phyloP scores from a whole-genome alignment of 2,888 invertebrate species.

The Opisthograptis luteolata region DNA sequence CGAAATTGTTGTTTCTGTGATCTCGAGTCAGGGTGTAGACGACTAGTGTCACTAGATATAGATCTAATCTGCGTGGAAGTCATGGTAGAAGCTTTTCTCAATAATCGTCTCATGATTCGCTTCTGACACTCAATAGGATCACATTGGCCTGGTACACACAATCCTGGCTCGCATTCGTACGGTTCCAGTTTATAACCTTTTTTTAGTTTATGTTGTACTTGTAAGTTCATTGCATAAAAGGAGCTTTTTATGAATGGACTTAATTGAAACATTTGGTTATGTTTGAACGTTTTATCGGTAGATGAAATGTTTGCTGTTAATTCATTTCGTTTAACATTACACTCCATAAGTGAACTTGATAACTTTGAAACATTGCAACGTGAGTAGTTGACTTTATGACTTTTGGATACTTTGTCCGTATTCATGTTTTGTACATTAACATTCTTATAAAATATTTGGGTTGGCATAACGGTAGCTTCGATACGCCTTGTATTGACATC shows the following conservation, averaged over 20 bases:
- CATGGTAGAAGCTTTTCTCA: conserved; percentile 38
- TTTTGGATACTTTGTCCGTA: too few species aligned
- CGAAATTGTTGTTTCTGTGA: conserved; percentile 14
- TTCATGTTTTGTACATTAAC: too few species aligned
- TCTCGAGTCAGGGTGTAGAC: conserved; percentile 14
- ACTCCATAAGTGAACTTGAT: background rate
- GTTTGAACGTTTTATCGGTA: background rate
- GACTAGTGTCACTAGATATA: conserved; percentile 19
- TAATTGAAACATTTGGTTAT: background rate
- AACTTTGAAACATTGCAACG: background rate
- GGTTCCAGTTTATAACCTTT: conserved; percentile 34
- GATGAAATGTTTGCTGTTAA: background rate
- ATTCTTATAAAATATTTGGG: conserved; percentile 9
- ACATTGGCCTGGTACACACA: conserved; percentile 50
- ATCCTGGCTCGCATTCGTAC: conserved; percentile 50
- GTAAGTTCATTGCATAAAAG: conserved; percentile 10
- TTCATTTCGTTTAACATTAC: background rate
- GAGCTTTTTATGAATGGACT: background rate
- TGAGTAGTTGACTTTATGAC: background rate
- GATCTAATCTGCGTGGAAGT: conserved; percentile 36
- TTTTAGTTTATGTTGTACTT: conserved; percentile 20
- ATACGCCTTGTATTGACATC: background rate
- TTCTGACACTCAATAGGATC: conserved; percentile 44
- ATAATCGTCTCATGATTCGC: conserved; percentile 46
- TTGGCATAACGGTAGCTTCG: background rate